Evolutionary conservation across 2,888 invertebrate species (phyloP).

Genomic region (Tiliacea aurago): DNA sequence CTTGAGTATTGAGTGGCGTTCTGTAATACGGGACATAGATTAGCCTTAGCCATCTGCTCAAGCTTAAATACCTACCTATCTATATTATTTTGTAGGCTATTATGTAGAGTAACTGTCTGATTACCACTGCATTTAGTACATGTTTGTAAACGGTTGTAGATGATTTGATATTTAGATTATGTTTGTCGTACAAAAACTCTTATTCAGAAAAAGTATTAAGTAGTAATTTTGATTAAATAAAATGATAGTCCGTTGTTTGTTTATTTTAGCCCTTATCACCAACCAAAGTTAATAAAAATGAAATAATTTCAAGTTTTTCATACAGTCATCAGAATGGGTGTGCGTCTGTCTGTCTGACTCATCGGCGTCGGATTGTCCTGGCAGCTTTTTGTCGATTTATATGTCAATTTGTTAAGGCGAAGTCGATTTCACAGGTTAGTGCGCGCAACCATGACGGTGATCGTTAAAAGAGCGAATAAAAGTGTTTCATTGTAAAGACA

Average conservation of each 20-base stretch:
- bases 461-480: neutral
- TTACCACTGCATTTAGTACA: neutral
- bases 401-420: constrained; percentile 44
- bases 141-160: neutral
- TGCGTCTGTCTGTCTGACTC: constrained; percentile 18
- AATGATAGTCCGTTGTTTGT: too few species aligned
- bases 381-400: neutral
- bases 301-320: neutral
- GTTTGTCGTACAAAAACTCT: neutral
- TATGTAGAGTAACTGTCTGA: neutral
- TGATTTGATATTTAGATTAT: neutral
- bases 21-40: too few species aligned
- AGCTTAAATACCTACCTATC: too few species aligned
- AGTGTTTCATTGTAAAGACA: neutral
- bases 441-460: neutral
- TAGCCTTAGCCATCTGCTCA: too few species aligned
- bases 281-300: neutral
- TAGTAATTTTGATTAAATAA: too few species aligned
- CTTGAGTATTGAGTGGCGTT: too few species aligned
- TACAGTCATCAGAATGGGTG: neutral
- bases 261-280: too few species aligned
- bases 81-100: too few species aligned
- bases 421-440: neutral
- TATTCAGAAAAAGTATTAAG: neutral
- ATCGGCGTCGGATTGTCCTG: constrained; percentile 27